Percentiles rank a stretch among this genome's conserved stretches.
Conservation (phyloP, 1,140 invertebrate genomes). For the Tribolium castaneum region DNA sequence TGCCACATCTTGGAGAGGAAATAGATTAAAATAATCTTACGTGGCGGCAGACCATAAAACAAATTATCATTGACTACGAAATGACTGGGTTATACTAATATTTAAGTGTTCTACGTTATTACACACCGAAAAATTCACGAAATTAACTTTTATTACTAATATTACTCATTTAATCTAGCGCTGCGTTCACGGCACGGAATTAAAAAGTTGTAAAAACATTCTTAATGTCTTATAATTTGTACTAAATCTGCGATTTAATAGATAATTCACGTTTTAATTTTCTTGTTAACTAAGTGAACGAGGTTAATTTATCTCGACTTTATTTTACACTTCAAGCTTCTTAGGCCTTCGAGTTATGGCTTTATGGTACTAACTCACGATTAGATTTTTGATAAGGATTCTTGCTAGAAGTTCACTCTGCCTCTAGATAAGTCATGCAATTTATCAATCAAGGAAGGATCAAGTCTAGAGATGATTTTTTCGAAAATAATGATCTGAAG, state of each 20-base stretch:
- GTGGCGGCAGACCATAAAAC: slow-evolving; percentile 51
- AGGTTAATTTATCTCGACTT: background rate
- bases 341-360: background rate
- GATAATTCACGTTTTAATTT: background rate
- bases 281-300: background rate
- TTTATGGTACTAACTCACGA: background rate
- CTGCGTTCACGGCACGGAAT: background rate
- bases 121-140: slow-evolving; percentile 26
- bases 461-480: background rate
- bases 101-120: slow-evolving; percentile 35
- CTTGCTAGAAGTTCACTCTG: background rate
- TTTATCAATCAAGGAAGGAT: background rate
- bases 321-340: background rate
- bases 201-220: background rate
- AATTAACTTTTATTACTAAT: slow-evolving; percentile 9
- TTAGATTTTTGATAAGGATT: background rate
- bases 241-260: background rate
- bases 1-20: slow-evolving; percentile 47
- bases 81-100: slow-evolving; percentile 42
- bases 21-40: slow-evolving; percentile 54
- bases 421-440: background rate
- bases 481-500: too few relatives aligned
- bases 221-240: slow-evolving; percentile 1
- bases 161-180: background rate
- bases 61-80: slow-evolving; percentile 49